These are phyloP conservation scores for Orientallactaga sibirica DNA, from an alignment of 2,797 vertebrate genomes.

Conservation along the genomic window DNA sequence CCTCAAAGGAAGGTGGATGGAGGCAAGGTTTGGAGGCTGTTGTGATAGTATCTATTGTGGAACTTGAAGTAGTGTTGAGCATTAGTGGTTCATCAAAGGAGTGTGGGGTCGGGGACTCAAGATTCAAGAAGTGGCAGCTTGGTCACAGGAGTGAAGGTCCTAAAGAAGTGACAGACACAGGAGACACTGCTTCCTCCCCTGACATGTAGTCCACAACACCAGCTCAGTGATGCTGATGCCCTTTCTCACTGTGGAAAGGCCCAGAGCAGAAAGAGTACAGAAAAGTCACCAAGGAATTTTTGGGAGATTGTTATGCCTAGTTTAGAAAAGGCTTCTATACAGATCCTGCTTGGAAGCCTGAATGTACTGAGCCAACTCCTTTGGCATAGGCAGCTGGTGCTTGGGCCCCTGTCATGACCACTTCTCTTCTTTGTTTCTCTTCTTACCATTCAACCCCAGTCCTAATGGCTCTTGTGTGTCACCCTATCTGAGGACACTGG, in stretches of 20 bases:
- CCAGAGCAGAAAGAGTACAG: rapidly evolving
- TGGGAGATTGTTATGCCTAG: rapidly evolving
- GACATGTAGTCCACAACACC: not conserved
- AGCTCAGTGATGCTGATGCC: not conserved
- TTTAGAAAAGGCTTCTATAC: rapidly evolving
- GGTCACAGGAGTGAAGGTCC: not conserved
- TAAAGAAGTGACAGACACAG: not conserved
- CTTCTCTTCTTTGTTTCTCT: not conserved
- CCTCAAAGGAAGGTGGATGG: rapidly evolving
- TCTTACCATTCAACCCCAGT: not conserved
- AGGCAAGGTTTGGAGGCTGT: not conserved
- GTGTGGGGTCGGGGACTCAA: not conserved
- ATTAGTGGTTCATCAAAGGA: not conserved
- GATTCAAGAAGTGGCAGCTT: not conserved
- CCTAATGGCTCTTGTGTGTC: not conserved
- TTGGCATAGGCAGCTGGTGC: rapidly evolving
- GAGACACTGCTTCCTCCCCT: rapidly evolving
- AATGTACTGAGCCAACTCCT: not conserved
- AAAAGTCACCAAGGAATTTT: too few species aligned
- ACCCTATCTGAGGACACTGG: not conserved
- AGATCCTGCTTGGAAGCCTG: not conserved
- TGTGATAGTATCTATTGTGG: not conserved
- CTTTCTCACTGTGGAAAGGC: not conserved
- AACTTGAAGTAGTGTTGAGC: not conserved
- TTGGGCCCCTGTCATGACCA: not conserved